Evolutionary conservation across 2,888 invertebrate genomes (phyloP).

Genomic region (Nymphalis c-album): DNA sequence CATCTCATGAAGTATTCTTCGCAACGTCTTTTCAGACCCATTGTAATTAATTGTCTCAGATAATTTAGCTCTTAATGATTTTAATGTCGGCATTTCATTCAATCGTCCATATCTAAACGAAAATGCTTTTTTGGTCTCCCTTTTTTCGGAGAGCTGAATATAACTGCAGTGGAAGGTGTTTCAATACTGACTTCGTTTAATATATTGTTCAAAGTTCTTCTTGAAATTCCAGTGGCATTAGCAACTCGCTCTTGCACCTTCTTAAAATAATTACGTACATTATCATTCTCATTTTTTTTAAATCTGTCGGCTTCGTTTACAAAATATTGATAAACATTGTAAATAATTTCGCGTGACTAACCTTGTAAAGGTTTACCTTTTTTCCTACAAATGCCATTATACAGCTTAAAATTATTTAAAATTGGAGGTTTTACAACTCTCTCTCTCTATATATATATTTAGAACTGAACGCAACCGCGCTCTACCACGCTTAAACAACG

Average conservation of each 20-base stretch:
- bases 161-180: background rate
- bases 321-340: conserved; percentile 44
- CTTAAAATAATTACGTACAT: conserved; percentile 29
- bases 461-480: background rate
- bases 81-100: conserved; percentile 35
- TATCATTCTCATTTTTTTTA: conserved; percentile 21
- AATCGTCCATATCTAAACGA: background rate
- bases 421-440: background rate
- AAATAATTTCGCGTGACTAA: conserved; percentile 1
- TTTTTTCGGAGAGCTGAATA: background rate
- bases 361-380: background rate
- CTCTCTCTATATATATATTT: background rate
- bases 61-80: conserved; percentile 35
- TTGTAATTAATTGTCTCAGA: conserved; percentile 35
- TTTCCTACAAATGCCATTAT: background rate
- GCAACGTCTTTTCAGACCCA: conserved; percentile 37
- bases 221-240: conserved; percentile 31
- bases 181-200: conserved; percentile 28
- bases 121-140: background rate
- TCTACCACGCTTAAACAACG: background rate
- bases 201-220: conserved; percentile 31
- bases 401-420: background rate
- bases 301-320: conserved; percentile 10
- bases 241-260: conserved; percentile 33
- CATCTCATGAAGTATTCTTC: too few relatives aligned